phyloP scores from a whole-genome alignment of 2,797 vertebrate species.

The Heterohyrax brucei region DNA sequence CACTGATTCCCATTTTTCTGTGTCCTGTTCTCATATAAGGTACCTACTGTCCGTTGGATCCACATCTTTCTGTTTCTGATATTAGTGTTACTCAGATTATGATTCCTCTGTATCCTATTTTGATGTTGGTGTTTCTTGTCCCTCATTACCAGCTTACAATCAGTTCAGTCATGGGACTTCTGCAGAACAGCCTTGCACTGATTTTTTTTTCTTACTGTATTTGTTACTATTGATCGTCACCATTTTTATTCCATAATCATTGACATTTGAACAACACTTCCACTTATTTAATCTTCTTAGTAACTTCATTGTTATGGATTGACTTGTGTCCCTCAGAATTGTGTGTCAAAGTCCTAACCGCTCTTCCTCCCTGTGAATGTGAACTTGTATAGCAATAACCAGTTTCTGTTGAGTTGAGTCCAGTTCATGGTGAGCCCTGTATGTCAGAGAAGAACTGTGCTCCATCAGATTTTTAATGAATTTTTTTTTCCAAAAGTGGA shows the following conservation, averaged over 20 bases:
- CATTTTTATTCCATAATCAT: background rate
- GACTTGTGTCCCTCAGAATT: too few species aligned
- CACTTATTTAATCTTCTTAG: slow-evolving; percentile 30
- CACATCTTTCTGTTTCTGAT: background rate
- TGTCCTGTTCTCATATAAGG: too few species aligned
- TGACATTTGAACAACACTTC: background rate
- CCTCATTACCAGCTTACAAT: accelerated
- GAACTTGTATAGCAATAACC: too few species aligned
- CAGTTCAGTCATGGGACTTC: background rate
- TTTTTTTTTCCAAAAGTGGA: background rate
- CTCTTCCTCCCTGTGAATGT: too few species aligned
- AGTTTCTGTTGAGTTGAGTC: too few species aligned
- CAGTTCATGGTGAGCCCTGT: too few species aligned
- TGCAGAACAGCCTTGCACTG: background rate
- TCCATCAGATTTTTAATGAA: background rate
- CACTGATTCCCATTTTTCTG: background rate
- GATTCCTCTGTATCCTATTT: background rate
- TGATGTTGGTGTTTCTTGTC: background rate
- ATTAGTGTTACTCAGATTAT: background rate
- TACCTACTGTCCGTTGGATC: too few species aligned
- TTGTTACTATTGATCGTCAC: background rate
- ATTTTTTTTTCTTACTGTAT: slow-evolving; percentile 9
- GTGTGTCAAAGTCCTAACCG: too few species aligned
- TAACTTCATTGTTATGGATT: background rate
- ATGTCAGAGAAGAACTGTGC: background rate